Evolutionary conservation across 2,113 vertebrate genomes (phyloP).

Genomic region (Brienomyrus brachyistius): DNA sequence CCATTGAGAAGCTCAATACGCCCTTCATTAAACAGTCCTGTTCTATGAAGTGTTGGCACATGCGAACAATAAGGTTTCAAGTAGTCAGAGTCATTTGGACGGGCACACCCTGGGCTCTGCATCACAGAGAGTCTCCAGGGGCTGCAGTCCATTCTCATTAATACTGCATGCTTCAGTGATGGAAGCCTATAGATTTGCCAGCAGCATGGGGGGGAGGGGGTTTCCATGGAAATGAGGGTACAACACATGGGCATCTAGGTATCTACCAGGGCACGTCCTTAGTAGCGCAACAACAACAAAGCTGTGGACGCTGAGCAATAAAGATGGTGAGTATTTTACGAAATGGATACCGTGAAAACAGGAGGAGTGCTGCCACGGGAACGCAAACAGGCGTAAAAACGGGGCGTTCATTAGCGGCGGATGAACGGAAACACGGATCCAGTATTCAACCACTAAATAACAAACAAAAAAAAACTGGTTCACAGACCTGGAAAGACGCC

Average conservation of each 20-base stretch:
- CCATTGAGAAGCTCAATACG: neutral
- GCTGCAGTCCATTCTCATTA: neutral
- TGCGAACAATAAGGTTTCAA: neutral
- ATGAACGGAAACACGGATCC: neutral
- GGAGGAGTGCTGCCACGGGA: neutral
- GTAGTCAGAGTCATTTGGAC: neutral
- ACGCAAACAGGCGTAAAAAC: neutral
- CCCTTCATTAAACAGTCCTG: neutral
- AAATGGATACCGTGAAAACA: neutral
- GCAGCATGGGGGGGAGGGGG: neutral
- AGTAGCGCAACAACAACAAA: neutral
- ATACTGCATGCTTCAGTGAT: slow-evolving; percentile 9
- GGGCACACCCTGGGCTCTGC: neutral
- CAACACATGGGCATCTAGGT: neutral
- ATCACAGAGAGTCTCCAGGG: neutral
- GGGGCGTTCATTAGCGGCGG: no score
- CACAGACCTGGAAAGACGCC: neutral
- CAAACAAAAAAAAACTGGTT: neutral
- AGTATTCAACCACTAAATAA: neutral
- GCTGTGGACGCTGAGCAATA: neutral
- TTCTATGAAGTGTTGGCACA: neutral
- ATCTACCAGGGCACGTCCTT: neutral
- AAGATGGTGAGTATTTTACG: neutral
- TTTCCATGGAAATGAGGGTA: slow-evolving; percentile 8
- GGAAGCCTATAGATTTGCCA: neutral